phyloP scores from a whole-genome alignment of 2,797 vertebrate genomes.

The Garrulus glandarius region DNA sequence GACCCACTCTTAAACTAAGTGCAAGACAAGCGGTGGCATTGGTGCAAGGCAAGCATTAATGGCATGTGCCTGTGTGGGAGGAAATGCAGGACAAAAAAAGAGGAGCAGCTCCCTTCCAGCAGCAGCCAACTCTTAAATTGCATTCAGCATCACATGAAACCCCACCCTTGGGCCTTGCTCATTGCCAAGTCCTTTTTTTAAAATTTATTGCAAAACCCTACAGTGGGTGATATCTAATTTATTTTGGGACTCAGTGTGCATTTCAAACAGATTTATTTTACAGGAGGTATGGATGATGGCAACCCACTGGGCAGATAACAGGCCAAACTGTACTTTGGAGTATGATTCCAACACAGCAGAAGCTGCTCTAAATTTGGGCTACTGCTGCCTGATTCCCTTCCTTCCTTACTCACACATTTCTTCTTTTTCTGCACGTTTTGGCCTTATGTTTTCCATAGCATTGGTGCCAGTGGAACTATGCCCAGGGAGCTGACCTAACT shows the following conservation, averaged over 20 bases:
- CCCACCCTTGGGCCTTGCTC: not conserved
- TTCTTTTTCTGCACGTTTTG: not conserved
- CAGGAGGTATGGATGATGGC: not conserved
- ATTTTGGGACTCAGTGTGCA: not conserved
- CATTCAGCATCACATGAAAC: not conserved
- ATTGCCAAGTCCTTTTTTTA: not conserved
- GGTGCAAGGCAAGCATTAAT: not conserved
- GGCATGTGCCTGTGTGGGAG: not conserved
- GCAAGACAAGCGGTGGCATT: not conserved
- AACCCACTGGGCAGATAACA: slow-evolving; percentile 10
- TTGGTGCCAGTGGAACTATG: not conserved
- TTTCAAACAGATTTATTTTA: slow-evolving; percentile 22
- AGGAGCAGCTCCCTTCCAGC: not conserved
- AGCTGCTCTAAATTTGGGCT: not conserved
- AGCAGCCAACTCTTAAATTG: not conserved
- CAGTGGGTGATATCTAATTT: not conserved
- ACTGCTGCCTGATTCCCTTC: not conserved
- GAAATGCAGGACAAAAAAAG: not conserved
- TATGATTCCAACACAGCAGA: not conserved
- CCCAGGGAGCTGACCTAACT: not conserved
- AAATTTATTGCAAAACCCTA: not conserved
- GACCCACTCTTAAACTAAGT: not conserved
- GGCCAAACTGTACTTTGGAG: not conserved
- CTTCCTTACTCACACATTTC: not conserved
- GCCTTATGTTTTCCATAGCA: not conserved